Conservation (phyloP, 2,797 vertebrate genomes). For the Hyperoplus lanceolatus region DNA sequence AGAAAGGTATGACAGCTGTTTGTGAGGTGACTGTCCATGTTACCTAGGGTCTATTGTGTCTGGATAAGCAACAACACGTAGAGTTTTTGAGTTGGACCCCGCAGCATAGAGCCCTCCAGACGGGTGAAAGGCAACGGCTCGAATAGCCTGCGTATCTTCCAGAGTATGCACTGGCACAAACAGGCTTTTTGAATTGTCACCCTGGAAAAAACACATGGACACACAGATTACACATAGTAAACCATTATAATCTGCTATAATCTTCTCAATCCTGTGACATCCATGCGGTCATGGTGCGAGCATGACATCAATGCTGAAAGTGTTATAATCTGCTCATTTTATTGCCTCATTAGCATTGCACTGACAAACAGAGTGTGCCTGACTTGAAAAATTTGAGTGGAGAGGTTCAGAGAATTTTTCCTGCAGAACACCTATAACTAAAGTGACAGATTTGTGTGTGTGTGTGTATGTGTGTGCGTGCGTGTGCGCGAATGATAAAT, state of each 20-base stretch:
- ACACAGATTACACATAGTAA: slow-evolving; percentile 25
- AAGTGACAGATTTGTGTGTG: not conserved
- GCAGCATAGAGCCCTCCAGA: slow-evolving; percentile 93
- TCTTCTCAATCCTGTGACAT: slow-evolving; percentile 12
- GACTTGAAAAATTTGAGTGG: slow-evolving; percentile 13
- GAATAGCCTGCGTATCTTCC: slow-evolving; percentile 96
- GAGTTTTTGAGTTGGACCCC: slow-evolving; percentile 97
- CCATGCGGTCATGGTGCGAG: slow-evolving; percentile 15
- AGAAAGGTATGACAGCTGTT: no score
- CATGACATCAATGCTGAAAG: slow-evolving; percentile 16
- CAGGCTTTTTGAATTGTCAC: slow-evolving; percentile 69
- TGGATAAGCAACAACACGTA: slow-evolving; percentile 96
- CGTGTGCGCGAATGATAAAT: no score
- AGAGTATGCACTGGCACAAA: slow-evolving; percentile 88
- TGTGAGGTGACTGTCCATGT: not conserved
- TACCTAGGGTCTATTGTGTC: slow-evolving; percentile 92
- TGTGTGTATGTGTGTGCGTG: no score
- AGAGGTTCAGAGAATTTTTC: not conserved
- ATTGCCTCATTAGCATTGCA: slow-evolving; percentile 18
- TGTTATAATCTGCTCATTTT: slow-evolving; percentile 48
- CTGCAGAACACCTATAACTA: not conserved
- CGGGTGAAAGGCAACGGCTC: slow-evolving; percentile 97
- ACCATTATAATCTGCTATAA: slow-evolving; percentile 36
- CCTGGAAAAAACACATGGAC: slow-evolving; percentile 50
- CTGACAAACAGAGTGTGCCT: not conserved